Base-by-base conservation (phyloP, 1,140 invertebrate genomes). In the Brachionus angularis region DNA sequence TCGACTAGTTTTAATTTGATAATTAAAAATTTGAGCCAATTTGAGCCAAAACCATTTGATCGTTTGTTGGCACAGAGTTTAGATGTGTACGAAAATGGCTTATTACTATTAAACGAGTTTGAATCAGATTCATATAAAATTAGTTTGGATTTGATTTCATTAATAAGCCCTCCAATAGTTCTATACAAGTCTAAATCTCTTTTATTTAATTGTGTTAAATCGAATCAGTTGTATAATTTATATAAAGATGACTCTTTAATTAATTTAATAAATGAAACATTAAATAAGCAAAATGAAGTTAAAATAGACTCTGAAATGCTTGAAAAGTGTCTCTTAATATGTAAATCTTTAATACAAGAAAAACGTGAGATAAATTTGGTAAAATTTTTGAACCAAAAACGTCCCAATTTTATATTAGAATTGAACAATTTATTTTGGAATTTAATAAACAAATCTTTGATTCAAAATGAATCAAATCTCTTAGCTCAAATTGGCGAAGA, bases 1-100 rank as follows among this genome's bases (percentile, higher is more conserved):
- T 5, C 31, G 36, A 67, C n/a, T n/a, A n/a, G n/a, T n/a, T n/a
- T n/a, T n/a, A 67, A 46, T 34, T 67, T 33, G 5, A 21, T 47
- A 2, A 16, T 39, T 1, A 67, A 36, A 36, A 4, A 47, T 2
- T 34, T 67, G 31, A 34, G 29, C n/a, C 10, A 34, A 47, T 23
- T 67, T 3, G 62, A 67, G 42, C 62, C 62, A 7, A 67, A 50
- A 31, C 62, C 62, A 46, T 67, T 67, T 23, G 62, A 67, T 27
- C 36, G 36, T 21, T 18, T 67, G 0, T 42, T 67, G 0, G 29
- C 29, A 47, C 62, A 67, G 25, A 67, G 31, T 14, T 34, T 67
- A n/a, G 47, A 67, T 25, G 46, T 67, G 42, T 67, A 47, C 21
- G 62, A 67, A 34, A 5, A 21, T n/a, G 31, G 42, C 12, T 5